phyloP scores from a whole-genome alignment of 2,888 invertebrate species.

The Habroteleia sp. region DNA sequence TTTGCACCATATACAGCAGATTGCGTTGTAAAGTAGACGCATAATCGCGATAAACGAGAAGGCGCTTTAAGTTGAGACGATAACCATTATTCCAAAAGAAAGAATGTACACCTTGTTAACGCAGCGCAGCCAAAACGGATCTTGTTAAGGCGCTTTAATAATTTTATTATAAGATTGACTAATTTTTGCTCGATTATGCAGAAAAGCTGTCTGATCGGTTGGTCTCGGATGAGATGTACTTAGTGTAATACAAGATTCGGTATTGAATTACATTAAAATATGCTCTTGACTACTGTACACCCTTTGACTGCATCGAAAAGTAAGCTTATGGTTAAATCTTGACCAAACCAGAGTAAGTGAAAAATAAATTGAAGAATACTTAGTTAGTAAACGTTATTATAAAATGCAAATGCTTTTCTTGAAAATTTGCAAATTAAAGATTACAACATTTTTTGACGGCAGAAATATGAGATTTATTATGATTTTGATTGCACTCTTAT shows the following conservation, averaged over 20 bases:
- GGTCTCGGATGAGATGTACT: slow-evolving; percentile 13
- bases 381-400: too few relatives aligned
- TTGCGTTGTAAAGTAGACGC: slow-evolving; percentile 55
- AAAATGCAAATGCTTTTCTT: too few relatives aligned
- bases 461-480: too few relatives aligned
- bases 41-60: slow-evolving; percentile 61
- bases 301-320: too few relatives aligned
- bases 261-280: slow-evolving; percentile 49
- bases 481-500: too few relatives aligned
- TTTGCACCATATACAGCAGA: slow-evolving; percentile 48
- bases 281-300: slow-evolving; percentile 45
- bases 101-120: slow-evolving; percentile 43
- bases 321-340: too few relatives aligned
- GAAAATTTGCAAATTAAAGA: too few relatives aligned
- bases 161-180: slow-evolving; percentile 34
- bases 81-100: slow-evolving; percentile 50
- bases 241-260: slow-evolving; percentile 29
- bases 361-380: too few relatives aligned
- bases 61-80: slow-evolving; percentile 39
- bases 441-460: too few relatives aligned
- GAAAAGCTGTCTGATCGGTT: slow-evolving; percentile 43
- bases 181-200: slow-evolving; percentile 47
- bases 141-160: slow-evolving; percentile 32
- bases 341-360: too few relatives aligned
- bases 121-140: slow-evolving; percentile 17